Evolutionary conservation across 2,113 vertebrate genomes (phyloP).

Genomic region (Strix aluco): DNA sequence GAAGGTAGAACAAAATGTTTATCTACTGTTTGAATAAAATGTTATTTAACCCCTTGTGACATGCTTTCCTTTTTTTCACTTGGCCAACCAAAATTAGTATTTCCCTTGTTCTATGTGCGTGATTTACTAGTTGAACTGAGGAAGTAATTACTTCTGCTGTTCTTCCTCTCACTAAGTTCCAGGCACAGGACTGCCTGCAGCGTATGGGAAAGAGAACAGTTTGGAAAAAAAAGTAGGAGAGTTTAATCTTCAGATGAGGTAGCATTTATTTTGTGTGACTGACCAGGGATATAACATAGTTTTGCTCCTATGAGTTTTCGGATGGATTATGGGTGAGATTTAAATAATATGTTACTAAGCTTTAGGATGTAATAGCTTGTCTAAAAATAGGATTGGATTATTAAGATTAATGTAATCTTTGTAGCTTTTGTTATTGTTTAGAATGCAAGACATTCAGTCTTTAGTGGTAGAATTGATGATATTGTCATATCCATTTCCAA

Average conservation of each 20-base stretch:
- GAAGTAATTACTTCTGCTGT: background rate
- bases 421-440: constrained; percentile 46
- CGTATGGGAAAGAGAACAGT: background rate
- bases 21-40: background rate
- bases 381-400: constrained; percentile 65
- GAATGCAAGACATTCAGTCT: background rate
- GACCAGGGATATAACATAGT: background rate
- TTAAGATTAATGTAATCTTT: constrained; percentile 58
- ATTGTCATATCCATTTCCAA: background rate
- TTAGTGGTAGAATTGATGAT: background rate
- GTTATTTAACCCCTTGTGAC: background rate
- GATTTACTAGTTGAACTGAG: background rate
- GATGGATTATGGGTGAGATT: constrained; percentile 51
- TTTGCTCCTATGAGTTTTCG: background rate
- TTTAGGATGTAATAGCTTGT: constrained; percentile 31
- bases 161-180: background rate
- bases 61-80: background rate
- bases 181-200: background rate
- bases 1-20: background rate
- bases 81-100: background rate
- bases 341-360: constrained; percentile 57
- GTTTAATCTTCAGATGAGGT: background rate
- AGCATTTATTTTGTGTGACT: background rate
- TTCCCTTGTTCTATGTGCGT: background rate
- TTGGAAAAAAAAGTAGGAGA: background rate